Percentiles rank a stretch among this genome's conserved stretches.
phyloP scores from a whole-genome alignment of 2,113 vertebrate species.

The Sclerurus mexicanus region DNA sequence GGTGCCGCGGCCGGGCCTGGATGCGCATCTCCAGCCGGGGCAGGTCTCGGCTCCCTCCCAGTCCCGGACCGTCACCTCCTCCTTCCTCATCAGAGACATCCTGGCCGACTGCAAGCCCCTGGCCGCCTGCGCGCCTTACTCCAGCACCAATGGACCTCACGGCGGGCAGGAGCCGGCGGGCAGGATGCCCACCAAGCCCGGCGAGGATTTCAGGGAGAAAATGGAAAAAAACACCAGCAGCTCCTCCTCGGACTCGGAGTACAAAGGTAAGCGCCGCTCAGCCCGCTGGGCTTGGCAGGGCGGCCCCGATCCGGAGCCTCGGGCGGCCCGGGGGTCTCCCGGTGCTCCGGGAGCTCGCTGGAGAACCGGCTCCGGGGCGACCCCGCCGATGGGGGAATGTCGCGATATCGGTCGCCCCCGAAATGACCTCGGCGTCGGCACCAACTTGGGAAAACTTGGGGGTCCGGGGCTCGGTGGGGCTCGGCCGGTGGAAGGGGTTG shows the following conservation, averaged over 20 bases:
- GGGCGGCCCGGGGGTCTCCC: background rate
- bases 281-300: background rate
- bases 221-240: conserved; percentile 88
- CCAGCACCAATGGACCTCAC: conserved; percentile 88
- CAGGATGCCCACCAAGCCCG: conserved; percentile 83
- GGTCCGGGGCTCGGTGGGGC: background rate
- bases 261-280: conserved; percentile 87
- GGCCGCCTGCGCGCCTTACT: conserved; percentile 96
- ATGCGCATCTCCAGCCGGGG: conserved; percentile 85
- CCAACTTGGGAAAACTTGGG: background rate
- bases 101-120: conserved; percentile 96
- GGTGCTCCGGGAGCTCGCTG: background rate
- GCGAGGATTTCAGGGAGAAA: conserved; percentile 91
- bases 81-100: conserved; percentile 97
- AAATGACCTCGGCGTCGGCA: background rate
- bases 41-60: conserved; percentile 89
- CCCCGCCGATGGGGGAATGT: background rate
- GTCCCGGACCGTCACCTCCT: conserved; percentile 95
- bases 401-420: background rate
- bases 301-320: background rate
- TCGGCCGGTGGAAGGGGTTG: background rate
- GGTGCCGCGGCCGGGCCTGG: conserved; percentile 72
- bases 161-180: conserved; percentile 84
- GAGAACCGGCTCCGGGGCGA: background rate
- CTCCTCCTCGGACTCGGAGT: conserved; percentile 92